Evolutionary conservation across 2,888 invertebrate species (phyloP).

Genomic region (Apamea monoglypha): DNA sequence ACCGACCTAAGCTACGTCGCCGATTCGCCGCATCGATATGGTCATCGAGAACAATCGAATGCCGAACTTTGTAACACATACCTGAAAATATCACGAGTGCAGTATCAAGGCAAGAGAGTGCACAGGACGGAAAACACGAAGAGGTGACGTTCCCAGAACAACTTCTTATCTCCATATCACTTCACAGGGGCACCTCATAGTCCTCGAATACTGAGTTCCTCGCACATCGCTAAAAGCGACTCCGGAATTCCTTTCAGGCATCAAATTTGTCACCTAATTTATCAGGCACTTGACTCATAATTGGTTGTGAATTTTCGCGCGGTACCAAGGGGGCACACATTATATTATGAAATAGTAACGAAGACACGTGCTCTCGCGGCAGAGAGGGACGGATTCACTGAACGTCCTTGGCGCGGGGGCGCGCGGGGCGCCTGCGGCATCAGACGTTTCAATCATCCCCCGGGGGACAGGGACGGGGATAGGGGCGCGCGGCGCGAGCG

Average conservation of each 20-base stretch:
- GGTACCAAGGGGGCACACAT: conserved; percentile 88
- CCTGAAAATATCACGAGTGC: conserved; percentile 82
- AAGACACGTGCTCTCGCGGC: conserved; percentile 90
- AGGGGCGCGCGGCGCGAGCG: conserved; percentile 68
- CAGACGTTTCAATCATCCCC: conserved; percentile 91
- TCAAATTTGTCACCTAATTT: conserved; percentile 86
- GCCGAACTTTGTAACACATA: conserved; percentile 69
- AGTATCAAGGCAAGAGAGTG: conserved; percentile 82
- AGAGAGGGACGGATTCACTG: conserved; percentile 91
- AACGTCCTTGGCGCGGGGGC: conserved; percentile 90
- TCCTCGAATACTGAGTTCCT: conserved; percentile 82
- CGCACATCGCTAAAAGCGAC: conserved; percentile 84
- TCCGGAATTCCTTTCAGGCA: conserved; percentile 86
- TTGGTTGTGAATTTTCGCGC: conserved; percentile 89
- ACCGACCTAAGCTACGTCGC: conserved; percentile 44
- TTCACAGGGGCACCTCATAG: conserved; percentile 84
- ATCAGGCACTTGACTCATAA: conserved; percentile 90
- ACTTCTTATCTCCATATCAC: conserved; percentile 89
- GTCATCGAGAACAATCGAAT: conserved; percentile 43
- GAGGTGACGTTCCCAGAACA: conserved; percentile 81
- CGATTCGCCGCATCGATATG: conserved; percentile 57
- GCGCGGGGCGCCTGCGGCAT: conserved; percentile 90
- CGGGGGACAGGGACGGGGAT: conserved; percentile 81
- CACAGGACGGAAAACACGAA: conserved; percentile 88
- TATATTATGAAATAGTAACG: conserved; percentile 89